phyloP scores from a whole-genome alignment of 2,888 invertebrate species.

The Caenorhabditis sp. region DNA sequence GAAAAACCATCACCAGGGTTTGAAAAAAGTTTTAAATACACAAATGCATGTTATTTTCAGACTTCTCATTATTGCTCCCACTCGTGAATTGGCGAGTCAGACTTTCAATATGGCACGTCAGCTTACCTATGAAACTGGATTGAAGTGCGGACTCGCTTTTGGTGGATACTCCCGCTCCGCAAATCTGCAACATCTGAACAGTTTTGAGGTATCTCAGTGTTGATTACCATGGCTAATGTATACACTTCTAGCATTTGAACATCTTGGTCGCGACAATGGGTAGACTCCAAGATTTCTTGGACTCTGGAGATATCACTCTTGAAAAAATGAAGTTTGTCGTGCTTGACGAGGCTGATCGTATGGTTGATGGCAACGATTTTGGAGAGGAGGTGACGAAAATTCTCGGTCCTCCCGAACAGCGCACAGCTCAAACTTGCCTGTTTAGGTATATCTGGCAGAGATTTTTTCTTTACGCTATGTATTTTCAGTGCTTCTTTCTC shows the following conservation, averaged over 20 bases:
- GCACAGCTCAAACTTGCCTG: constrained; percentile 32
- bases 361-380: constrained; percentile 48
- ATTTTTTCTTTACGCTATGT: neutral
- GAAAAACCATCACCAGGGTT: constrained; percentile 40
- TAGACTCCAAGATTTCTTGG: constrained; percentile 42
- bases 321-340: constrained; percentile 47
- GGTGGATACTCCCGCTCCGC: constrained; percentile 46
- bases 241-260: constrained; percentile 32
- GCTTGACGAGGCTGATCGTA: constrained; percentile 61
- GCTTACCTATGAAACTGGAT: constrained; percentile 38
- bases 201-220: constrained; percentile 13
- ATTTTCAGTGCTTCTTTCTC: constrained; percentile 56
- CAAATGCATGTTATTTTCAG: constrained; percentile 11
- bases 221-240: too few species aligned
- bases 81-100: constrained; percentile 53
- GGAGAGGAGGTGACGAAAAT: constrained; percentile 51
- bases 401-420: constrained; percentile 24
- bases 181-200: constrained; percentile 44
- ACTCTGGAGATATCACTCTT: constrained; percentile 30
- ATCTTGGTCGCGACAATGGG: constrained; percentile 59
- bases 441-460: constrained; percentile 36
- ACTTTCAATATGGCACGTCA: constrained; percentile 48
- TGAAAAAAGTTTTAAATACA: neutral
- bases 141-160: constrained; percentile 41
- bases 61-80: constrained; percentile 45